A percentile compares a stretch with the other conserved stretches of the same genome.
Evolutionary conservation across 2,113 vertebrate species (phyloP).

Genomic region (Naja naja): DNA sequence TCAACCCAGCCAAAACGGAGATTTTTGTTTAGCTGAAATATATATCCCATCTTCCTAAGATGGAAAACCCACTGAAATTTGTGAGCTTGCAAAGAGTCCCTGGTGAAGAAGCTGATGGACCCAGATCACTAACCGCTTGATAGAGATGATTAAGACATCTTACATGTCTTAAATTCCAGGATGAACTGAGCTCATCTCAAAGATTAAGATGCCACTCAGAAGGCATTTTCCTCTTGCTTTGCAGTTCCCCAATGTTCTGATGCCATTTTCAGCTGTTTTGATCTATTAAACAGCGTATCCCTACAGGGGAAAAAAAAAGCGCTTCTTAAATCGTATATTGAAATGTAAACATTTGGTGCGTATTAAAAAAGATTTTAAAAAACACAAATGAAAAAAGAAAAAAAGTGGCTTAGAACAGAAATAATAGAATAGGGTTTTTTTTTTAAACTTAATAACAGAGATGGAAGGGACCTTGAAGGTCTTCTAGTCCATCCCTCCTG

Average conservation of each 20-base stretch:
- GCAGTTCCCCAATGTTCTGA: not conserved
- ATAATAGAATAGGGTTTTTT: not conserved
- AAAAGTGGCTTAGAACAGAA: not conserved
- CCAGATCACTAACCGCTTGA: not conserved
- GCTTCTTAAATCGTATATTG: not conserved
- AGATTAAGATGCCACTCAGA: not conserved
- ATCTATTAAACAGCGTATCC: not conserved
- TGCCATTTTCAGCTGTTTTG: not conserved
- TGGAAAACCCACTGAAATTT: not conserved
- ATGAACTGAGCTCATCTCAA: not conserved
- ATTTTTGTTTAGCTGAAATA: not conserved
- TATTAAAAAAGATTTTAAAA: not conserved
- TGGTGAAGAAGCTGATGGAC: not conserved
- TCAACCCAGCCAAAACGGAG: not conserved
- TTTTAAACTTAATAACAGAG: not conserved
- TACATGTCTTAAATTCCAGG: not conserved
- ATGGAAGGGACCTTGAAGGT: not conserved
- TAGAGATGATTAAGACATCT: not conserved
- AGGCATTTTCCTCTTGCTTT: not conserved
- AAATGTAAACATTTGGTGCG: not conserved
- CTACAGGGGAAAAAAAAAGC: not conserved
- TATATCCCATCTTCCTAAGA: not conserved
- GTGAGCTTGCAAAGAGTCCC: not conserved
- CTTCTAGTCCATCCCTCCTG: not conserved
- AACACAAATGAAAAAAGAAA: not conserved